A percentile compares a stretch with the other conserved stretches of the same genome.
These are phyloP conservation scores for Molanna angustata DNA, from an alignment of 2,888 invertebrate species.

Conservation along the genomic window DNA sequence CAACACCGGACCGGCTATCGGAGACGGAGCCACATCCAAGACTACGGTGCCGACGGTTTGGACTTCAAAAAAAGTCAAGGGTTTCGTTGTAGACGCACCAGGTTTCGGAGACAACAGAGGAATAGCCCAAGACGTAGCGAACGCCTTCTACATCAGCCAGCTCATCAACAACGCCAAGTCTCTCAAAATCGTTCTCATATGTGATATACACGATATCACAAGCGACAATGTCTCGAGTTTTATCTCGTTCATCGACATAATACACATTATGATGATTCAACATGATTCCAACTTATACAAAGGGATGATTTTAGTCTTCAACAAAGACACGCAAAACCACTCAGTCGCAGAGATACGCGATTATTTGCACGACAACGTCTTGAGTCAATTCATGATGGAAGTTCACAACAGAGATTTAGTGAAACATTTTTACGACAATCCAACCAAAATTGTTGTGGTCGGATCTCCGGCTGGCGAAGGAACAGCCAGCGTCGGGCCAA, in stretches of 20 bases:
- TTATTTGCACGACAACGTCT: too few relatives aligned
- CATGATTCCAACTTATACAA: too few relatives aligned
- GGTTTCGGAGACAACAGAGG: constrained; percentile 7
- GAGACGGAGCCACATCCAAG: not conserved
- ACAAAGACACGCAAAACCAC: too few relatives aligned
- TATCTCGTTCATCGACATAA: not conserved
- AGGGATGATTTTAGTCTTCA: too few relatives aligned
- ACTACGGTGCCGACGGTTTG: constrained; percentile 1
- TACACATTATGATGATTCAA: too few relatives aligned
- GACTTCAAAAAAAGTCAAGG: not conserved
- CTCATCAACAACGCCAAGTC: not conserved
- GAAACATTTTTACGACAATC: too few relatives aligned
- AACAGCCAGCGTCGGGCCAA: too few relatives aligned
- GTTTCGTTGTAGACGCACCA: constrained; percentile 1
- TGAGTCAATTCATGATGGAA: too few relatives aligned
- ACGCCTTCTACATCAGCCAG: constrained; percentile 2
- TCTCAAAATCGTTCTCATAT: not conserved
- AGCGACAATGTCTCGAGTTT: not conserved
- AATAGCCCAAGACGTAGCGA: constrained; percentile 4
- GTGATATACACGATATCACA: not conserved
- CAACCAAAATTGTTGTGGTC: too few relatives aligned
- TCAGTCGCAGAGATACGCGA: too few relatives aligned
- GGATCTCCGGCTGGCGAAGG: too few relatives aligned
- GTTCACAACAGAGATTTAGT: too few relatives aligned
- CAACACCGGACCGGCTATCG: not conserved